Evolutionary conservation across 2,888 invertebrate species (phyloP).

Genomic region (Thecocarcelia acutangulata): DNA sequence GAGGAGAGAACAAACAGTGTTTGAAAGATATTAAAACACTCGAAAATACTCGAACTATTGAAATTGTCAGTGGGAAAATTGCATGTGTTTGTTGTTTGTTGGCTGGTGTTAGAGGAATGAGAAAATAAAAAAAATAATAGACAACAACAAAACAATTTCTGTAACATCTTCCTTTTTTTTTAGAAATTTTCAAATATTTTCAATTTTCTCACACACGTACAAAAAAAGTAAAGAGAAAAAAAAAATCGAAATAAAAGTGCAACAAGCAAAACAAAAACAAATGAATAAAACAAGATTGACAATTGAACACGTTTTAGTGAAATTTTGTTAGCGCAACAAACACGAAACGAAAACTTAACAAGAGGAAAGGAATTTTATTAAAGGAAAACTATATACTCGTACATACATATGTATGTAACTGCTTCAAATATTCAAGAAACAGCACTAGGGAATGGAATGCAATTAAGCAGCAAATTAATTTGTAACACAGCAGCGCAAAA

Average conservation of each 20-base stretch:
- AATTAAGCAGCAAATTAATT: conserved; percentile 24
- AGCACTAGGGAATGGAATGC: not conserved
- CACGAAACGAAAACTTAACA: conserved; percentile 4
- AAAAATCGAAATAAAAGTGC: too few relatives aligned
- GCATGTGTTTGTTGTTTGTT: not conserved
- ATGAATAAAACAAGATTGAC: conserved; percentile 43
- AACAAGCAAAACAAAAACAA: conserved; percentile 26
- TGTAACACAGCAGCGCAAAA: conserved; percentile 9
- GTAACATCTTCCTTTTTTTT: conserved; percentile 32
- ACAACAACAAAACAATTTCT: conserved; percentile 22
- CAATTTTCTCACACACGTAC: conserved; percentile 38
- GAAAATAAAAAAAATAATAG: not conserved
- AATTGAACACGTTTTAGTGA: conserved; percentile 67
- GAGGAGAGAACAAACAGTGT: conserved; percentile 27
- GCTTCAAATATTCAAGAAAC: conserved; percentile 6
- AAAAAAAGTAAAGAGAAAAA: not conserved
- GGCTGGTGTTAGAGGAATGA: not conserved
- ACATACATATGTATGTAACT: not conserved
- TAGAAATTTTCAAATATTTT: conserved; percentile 36
- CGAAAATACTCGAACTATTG: conserved; percentile 47
- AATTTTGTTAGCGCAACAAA: conserved; percentile 25
- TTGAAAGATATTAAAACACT: conserved; percentile 57
- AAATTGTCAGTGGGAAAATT: conserved; percentile 48
- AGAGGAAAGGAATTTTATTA: not conserved
- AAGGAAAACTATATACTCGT: too few relatives aligned